Base-by-base conservation (phyloP, 2,113 vertebrate species). In the Stigmatopora nigra region DNA sequence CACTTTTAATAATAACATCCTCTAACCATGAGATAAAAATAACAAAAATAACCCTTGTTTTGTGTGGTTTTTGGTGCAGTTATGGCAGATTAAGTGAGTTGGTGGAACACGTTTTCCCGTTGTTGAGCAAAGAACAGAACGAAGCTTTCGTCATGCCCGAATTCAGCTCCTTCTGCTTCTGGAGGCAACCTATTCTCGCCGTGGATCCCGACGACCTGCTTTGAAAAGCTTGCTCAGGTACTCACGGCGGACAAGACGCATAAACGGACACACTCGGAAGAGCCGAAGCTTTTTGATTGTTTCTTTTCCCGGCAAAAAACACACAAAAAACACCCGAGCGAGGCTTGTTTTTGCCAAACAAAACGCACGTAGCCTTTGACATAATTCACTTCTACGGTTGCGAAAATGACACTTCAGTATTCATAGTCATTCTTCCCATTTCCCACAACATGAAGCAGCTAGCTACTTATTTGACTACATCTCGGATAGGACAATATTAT, bases 141-240 rank as follows among this genome's bases (percentile, higher is more conserved):
- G 94, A 94, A 9, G 95, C 94, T 53, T 98, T 99, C 70, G 79
- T 76, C 0, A 92, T 92, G 89, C 97, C 97, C 0, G 97, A 99
- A 82, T 99, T 89, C 89, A 99, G 97, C 83, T 94, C 95, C 15
- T 99, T 99, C 87, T 98, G 94, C 83, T 98, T 93, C 71, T 99
- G 97, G 97, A 92, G 95, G 80, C 92, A 93, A 41, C 93, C 93
- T 0, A 91, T 99, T 71, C 90, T 92, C n/a, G 88, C 88, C 45
- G 87, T 97, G 83, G 86, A 90, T 78, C 90, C 92, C 45, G 94
- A 95, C 0, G 94, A 94, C 41, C 88, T 96, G 76, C 89, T 89
- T 59, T 97, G 91, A 93, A 22, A 75, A 31, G 25, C 68, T 57
- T 25, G 63, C 19, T 17, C 73, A 70, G 70, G 63, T 78, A 63